Evolutionary conservation across 2,797 vertebrate species (phyloP), one percentile per base, ranked within the genome.

Genomic region (Gymnothorax reevesii): DNA sequence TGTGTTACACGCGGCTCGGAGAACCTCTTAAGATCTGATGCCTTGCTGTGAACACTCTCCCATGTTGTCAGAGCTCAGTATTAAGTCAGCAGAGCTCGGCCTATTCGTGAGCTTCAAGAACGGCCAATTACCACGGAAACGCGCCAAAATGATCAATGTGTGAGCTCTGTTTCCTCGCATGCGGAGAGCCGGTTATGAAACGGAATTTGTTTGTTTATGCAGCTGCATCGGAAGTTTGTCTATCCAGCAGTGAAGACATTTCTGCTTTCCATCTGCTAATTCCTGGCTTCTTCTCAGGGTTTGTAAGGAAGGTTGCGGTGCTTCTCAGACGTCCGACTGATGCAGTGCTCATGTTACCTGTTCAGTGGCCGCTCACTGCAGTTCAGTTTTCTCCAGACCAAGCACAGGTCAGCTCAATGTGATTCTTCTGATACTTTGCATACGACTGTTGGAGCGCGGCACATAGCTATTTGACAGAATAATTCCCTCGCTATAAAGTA

Each of bases 1-100:
- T 83, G 33, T 69, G 77, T 66, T 86, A 49, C 69, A 62, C 54
- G 54, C 69, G 10, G 54, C 85, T 83, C 5, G 52, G 49, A 57
- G 52, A 82, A 52, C 27, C 20, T 83, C 54, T 22, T 49, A 77
- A 49, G 73, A 77, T 77, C 73, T 7, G 54, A 20, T 25, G 62
- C 8, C 25, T 62, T 12, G 15, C 17, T 83, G 25, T 64, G 64
- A 71, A 71, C 42, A 15, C 64, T 22, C 33, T 57, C 62, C 85
- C 52, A 62, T 83, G 52, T 27, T 17, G 4, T 15, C 2, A 13
- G 42, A 20, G 22, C 60, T 59, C 15, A 2, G 69, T 69, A 69
- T 57, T 71, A 73, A 69, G 22, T 86, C 25, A 83, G 22, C n/a
- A 15, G 80, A 86, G 17, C n/a, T 54, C 54, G 8, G 17, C 54